Percentiles rank a stretch among this genome's conserved stretches.
phyloP scores from a whole-genome alignment of 2,888 invertebrate species.

The Pseudococcus longispinus region DNA sequence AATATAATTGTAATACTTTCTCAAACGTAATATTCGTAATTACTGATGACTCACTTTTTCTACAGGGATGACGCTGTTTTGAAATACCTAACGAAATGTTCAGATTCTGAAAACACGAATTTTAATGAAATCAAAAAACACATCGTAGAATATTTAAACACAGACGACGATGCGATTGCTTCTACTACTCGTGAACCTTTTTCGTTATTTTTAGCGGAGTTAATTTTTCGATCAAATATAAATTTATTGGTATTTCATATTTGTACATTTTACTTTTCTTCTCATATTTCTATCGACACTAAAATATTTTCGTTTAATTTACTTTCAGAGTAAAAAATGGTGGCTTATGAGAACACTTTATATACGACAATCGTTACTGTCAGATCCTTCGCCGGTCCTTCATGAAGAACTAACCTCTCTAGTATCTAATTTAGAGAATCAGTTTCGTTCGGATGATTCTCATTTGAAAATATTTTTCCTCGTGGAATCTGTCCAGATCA shows the following conservation, averaged over 20 bases:
- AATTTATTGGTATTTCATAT: neutral
- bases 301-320: neutral
- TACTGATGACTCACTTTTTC: neutral
- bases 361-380: constrained; percentile 78
- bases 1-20: neutral
- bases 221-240: constrained; percentile 62
- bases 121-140: constrained; percentile 14
- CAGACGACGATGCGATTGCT: constrained; percentile 34
- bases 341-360: constrained; percentile 79
- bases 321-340: constrained; percentile 64
- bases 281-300: neutral
- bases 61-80: neutral
- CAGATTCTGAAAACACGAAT: neutral
- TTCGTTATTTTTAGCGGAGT: constrained; percentile 63
- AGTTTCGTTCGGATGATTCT: constrained; percentile 60
- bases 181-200: neutral
- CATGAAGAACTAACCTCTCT: constrained; percentile 69
- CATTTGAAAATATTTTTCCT: constrained; percentile 65
- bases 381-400: constrained; percentile 76
- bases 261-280: neutral
- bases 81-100: neutral
- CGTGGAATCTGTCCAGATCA: constrained; percentile 70
- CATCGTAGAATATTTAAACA: neutral
- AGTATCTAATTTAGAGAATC: constrained; percentile 64
- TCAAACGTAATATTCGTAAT: neutral